Evolutionary conservation across 2,113 vertebrate species (phyloP).

Genomic region (Nestor notabilis): DNA sequence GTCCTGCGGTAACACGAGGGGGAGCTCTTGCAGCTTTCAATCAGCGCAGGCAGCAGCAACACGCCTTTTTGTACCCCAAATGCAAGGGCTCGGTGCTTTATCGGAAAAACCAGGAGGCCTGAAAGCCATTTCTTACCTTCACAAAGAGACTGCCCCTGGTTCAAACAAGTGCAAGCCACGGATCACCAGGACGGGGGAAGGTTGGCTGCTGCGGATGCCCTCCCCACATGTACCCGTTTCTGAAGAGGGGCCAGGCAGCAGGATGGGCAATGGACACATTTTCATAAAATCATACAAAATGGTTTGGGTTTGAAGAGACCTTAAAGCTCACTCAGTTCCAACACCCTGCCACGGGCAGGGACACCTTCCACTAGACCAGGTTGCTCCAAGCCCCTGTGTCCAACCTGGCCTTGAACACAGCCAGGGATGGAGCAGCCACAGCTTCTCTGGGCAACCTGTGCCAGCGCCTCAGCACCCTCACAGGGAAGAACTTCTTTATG

Average conservation of each 20-base stretch:
- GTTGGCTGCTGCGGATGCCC: not conserved
- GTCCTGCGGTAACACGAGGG: not conserved
- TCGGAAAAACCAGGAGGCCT: not conserved
- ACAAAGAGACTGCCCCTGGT: not conserved
- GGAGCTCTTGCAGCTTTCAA: not conserved
- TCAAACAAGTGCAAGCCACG: not conserved
- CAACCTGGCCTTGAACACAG: no score
- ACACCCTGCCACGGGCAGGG: no score
- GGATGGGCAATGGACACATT: not conserved
- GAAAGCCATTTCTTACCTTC: not conserved
- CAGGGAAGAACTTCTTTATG: no score
- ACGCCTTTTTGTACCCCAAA: not conserved
- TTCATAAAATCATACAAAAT: not conserved
- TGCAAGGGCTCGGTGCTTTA: not conserved
- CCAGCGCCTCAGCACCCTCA: no score
- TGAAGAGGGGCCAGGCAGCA: not conserved
- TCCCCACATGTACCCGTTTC: not conserved
- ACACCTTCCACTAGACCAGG: no score
- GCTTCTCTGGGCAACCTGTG: no score
- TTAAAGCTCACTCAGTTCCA: no score
- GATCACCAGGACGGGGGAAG: not conserved
- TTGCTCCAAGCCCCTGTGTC: no score
- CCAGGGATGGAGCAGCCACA: no score
- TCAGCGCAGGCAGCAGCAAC: accelerated
- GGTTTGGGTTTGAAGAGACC: not conserved